Conservation (phyloP, 2,797 vertebrate genomes). For the Ibycter americanus region DNA sequence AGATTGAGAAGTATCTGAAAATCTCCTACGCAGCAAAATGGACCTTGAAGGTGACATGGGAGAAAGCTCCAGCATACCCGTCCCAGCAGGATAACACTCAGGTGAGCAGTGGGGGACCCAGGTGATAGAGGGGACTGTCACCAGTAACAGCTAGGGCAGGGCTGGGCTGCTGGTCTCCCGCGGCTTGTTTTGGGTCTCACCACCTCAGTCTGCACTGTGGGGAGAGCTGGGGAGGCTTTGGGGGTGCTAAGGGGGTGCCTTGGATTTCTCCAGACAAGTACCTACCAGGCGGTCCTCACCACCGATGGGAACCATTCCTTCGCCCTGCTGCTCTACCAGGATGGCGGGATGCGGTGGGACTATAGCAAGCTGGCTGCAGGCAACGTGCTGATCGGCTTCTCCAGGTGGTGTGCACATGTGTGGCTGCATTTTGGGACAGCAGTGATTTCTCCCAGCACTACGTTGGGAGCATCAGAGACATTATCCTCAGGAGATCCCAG, state of each 20-base stretch:
- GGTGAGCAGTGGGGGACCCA: not conserved
- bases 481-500: not conserved
- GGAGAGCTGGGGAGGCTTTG: not conserved
- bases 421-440: not conserved
- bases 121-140: not conserved
- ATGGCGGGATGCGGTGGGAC: constrained; percentile 71
- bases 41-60: constrained; percentile 81
- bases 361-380: not conserved
- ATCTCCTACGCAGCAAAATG: constrained; percentile 69
- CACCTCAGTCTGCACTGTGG: accelerated
- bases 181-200: not conserved
- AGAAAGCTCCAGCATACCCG: constrained; percentile 53
- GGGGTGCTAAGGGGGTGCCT: not conserved
- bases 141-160: accelerated
- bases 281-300: constrained; percentile 78
- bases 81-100: not conserved
- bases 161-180: not conserved
- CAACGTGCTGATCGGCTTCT: constrained; percentile 72
- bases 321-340: constrained; percentile 73
- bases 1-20: constrained; percentile 55
- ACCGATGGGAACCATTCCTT: constrained; percentile 73
- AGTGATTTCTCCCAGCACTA: not conserved
- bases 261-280: constrained; percentile 70
- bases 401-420: constrained; percentile 46
- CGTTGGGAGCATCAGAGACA: accelerated